Conservation (phyloP, 1,140 invertebrate species). For the Lepidurus arcticus region DNA sequence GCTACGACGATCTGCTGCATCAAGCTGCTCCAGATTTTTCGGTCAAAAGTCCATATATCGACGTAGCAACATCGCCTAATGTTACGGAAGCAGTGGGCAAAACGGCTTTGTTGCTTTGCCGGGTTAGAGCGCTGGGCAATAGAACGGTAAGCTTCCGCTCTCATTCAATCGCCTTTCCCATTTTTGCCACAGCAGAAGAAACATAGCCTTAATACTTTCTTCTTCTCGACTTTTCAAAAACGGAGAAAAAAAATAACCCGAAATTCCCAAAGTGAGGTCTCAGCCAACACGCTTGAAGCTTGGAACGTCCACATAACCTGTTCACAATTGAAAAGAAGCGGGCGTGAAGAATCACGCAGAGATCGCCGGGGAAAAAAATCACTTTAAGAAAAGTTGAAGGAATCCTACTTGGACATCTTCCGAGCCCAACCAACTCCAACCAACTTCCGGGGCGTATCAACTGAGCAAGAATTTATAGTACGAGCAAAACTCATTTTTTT, state of each 20-base stretch:
- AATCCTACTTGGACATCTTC: too few species aligned
- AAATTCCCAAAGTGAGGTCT: neutral
- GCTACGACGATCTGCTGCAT: neutral
- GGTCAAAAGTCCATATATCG: conserved; percentile 29
- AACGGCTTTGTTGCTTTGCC: conserved; percentile 67
- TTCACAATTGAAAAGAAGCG: too few species aligned
- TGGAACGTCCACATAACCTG: too few species aligned
- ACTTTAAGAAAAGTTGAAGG: too few species aligned
- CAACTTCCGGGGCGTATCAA: too few species aligned
- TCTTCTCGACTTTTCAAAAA: neutral
- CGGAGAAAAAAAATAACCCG: neutral
- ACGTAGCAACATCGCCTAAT: conserved; percentile 58
- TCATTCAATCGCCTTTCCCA: neutral
- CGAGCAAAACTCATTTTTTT: too few species aligned
- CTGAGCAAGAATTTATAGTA: too few species aligned
- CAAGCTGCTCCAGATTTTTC: conserved; percentile 17
- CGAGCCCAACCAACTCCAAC: too few species aligned
- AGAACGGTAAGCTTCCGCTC: conserved; percentile 57
- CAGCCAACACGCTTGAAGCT: neutral
- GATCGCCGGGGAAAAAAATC: too few species aligned
- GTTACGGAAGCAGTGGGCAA: conserved; percentile 73
- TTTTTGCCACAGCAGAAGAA: neutral
- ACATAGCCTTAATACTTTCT: neutral
- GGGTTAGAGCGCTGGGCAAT: conserved; percentile 70
- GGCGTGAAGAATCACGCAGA: too few species aligned